Evolutionary conservation across 2,797 vertebrate species (phyloP), one percentile per base, ranked within the genome.

Genomic region (Harpagifer antarcticus): DNA sequence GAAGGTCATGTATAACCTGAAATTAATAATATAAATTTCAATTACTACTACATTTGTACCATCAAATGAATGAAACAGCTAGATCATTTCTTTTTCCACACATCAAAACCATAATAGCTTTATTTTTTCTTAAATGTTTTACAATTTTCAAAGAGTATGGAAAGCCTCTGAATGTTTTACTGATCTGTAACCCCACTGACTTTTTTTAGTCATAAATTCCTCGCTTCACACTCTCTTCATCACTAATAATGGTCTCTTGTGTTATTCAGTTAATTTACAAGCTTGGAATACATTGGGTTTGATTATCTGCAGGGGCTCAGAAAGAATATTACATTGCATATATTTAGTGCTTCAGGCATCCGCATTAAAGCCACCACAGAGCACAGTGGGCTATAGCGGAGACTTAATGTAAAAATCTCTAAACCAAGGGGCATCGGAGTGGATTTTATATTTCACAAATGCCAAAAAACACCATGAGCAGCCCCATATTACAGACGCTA

Each of bases 251-350:
- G 49, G 59, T 55, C 61, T 73, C 31, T 60, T 65, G 67, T 89
- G 72, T 79, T 78, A 68, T 71, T 63, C 61, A 57, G 65, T 86
- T 27, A 86, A 77, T 86, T 79, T 78, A 74, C 76, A 78, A 72
- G 76, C 70, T 76, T 59, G 43, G 52, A 76, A 78, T 77, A 73
- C 64, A 70, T 63, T 68, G 61, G 48, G 7, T 37, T 61, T 85
- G 68, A 88, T 85, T 81, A 84, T 83, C 69, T 83, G 71, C 53
- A 79, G 43, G 66, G 64, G 54, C 65, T 79, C 52, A 72, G 33
- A 75, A 60, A 72, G 58, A 44, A 83, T 84, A 86, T 84, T 81
- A 75, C 57, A 83, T 85, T 81, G 78, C 53, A 76, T 50, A 59
- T 60, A 52, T 63, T 66, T 49, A 52, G 53, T 71, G 57, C 59